These are phyloP conservation scores for Lucifuga dentata DNA, from an alignment of 2,113 vertebrate species.

Conservation along the genomic window DNA sequence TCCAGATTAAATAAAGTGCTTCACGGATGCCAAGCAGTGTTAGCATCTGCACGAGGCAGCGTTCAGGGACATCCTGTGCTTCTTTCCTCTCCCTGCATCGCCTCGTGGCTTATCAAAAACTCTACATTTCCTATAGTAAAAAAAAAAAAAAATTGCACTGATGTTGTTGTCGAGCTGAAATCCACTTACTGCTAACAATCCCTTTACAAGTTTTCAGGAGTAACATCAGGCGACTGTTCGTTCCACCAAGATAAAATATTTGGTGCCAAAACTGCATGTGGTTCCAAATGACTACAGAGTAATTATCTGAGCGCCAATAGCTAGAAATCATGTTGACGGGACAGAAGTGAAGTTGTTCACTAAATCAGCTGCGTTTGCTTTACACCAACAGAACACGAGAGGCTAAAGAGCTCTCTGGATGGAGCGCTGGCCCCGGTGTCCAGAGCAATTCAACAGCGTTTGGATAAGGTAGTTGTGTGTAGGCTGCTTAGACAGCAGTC, in stretches of 20 bases:
- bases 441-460: too few relatives aligned
- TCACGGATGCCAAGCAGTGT: constrained; percentile 69
- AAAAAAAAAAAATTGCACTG: constrained; percentile 4
- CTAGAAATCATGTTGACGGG: too few relatives aligned
- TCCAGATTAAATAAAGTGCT: constrained; percentile 65
- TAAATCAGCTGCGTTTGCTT: too few relatives aligned
- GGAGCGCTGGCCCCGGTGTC: too few relatives aligned
- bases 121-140: too few relatives aligned
- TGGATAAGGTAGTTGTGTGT: too few relatives aligned
- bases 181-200: too few relatives aligned
- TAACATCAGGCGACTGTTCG: neutral
- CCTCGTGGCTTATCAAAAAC: too few relatives aligned
- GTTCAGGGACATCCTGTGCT: constrained; percentile 31
- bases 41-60: constrained; percentile 49
- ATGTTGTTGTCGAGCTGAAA: neutral
- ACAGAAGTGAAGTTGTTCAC: too few relatives aligned
- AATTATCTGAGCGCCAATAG: neutral
- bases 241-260: neutral
- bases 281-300: neutral
- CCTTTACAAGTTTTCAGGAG: neutral
- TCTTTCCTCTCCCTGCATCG: neutral
- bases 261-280: neutral
- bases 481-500: neutral
- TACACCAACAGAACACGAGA: too few relatives aligned
- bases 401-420: too few relatives aligned